Percentiles rank a stretch among this genome's conserved stretches.
phyloP scores from a whole-genome alignment of 2,113 vertebrate species.

The Elachura formosa region DNA sequence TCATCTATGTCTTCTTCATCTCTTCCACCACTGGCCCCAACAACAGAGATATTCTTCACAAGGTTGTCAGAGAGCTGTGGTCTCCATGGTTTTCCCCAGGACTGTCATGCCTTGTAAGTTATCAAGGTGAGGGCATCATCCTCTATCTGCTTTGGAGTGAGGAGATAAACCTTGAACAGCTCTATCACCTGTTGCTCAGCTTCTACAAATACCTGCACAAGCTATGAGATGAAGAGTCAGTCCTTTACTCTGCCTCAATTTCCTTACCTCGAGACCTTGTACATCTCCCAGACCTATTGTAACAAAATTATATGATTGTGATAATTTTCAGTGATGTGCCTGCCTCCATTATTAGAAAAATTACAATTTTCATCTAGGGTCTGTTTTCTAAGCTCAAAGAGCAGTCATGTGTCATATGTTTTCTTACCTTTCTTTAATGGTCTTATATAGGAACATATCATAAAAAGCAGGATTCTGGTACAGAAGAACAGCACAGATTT shows the following conservation, averaged over 20 bases:
- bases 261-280: not conserved
- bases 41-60: not conserved
- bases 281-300: not conserved
- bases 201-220: not conserved
- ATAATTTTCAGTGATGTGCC: not conserved
- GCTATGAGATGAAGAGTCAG: not conserved
- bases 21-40: not conserved
- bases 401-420: fast-evolving
- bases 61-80: not conserved
- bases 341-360: not conserved
- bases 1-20: not conserved
- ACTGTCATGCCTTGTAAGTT: not conserved
- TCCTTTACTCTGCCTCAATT: not conserved
- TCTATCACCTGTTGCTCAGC: not conserved
- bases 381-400: not conserved
- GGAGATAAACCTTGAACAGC: not conserved
- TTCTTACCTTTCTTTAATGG: not conserved
- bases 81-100: not conserved
- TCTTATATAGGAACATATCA: not conserved
- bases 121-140: not conserved
- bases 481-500: not conserved
- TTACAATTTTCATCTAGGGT: not conserved
- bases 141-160: not conserved
- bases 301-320: not conserved
- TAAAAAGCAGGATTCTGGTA: not conserved